Percentiles rank a stretch among this genome's conserved stretches.
These are phyloP conservation scores for Galaxea fascicularis DNA, from an alignment of 92 coral and sea anemone species.

Conservation along the genomic window DNA sequence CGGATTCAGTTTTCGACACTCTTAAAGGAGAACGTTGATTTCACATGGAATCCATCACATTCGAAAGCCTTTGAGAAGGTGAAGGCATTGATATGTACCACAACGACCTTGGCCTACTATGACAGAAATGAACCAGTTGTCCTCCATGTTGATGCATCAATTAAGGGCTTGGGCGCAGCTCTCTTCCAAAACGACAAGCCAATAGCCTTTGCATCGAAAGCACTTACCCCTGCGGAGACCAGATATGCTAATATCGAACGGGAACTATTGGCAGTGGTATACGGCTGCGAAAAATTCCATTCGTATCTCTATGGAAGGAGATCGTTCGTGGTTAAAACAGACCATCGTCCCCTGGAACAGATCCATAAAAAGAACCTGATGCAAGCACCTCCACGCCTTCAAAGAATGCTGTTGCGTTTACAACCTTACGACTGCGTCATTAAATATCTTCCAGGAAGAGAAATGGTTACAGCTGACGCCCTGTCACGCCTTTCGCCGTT, in stretches of 20 bases:
- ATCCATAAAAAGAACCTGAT: slow-evolving; percentile 34
- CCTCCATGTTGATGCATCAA: slow-evolving; percentile 34
- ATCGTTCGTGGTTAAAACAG: slow-evolving; percentile 21
- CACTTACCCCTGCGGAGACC: slow-evolving; percentile 16
- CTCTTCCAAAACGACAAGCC: slow-evolving; percentile 39
- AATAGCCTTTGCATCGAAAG: slow-evolving; percentile 33
- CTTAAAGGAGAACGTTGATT: slow-evolving; percentile 22
- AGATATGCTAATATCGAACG: slow-evolving; percentile 39
- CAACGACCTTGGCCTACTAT: slow-evolving; percentile 38
- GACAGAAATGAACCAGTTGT: slow-evolving; percentile 24
- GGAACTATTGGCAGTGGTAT: slow-evolving; percentile 45
- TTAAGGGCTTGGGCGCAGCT: slow-evolving; percentile 38
- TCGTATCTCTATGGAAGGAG: slow-evolving; percentile 52
- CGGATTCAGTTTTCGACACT: no score
- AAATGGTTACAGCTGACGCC: not conserved
- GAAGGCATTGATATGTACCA: slow-evolving; percentile 24
- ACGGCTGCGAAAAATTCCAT: slow-evolving; percentile 52
- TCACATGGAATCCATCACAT: slow-evolving; percentile 36
- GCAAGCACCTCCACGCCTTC: no score
- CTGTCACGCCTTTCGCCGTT: no score
- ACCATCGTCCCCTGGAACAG: slow-evolving; percentile 32
- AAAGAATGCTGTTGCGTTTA: slow-evolving; percentile 4
- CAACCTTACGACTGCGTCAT: slow-evolving; percentile 5
- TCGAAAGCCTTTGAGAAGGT: slow-evolving; percentile 36
- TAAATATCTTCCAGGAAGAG: slow-evolving; percentile 7